Evolutionary conservation across 2,113 vertebrate species (phyloP).

Genomic region (Gobius niger): DNA sequence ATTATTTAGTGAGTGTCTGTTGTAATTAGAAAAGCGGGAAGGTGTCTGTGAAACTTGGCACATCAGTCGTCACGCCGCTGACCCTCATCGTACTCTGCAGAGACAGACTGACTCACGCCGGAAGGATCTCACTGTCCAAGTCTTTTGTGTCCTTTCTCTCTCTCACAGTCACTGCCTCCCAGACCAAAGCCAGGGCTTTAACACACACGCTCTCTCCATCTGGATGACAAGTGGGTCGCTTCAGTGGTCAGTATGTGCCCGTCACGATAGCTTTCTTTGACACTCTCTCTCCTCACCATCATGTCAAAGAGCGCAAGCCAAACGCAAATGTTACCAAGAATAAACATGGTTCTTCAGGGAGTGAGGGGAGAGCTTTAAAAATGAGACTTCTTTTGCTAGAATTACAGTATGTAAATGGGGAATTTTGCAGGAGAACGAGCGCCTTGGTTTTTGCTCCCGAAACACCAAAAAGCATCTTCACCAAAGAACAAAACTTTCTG

Average conservation of each 20-base stretch:
- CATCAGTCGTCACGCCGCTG: constrained; percentile 22
- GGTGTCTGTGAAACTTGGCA: constrained; percentile 25
- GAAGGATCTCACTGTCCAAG: constrained; percentile 38
- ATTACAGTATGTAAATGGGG: no score
- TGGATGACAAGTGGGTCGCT: constrained; percentile 46
- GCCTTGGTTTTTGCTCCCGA: no score
- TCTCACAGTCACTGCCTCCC: constrained; percentile 26
- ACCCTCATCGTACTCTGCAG: constrained; percentile 19
- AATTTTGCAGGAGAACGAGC: no score
- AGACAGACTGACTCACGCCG: constrained; percentile 44
- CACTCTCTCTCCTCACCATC: neutral
- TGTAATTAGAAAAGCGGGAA: constrained; percentile 14
- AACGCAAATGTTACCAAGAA: neutral
- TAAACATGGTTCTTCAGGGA: neutral
- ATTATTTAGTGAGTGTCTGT: neutral
- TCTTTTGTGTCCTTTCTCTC: constrained; percentile 31
- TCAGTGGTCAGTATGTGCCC: constrained; percentile 47
- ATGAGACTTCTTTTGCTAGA: no score
- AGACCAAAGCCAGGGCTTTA: constrained; percentile 33
- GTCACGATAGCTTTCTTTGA: constrained; percentile 21
- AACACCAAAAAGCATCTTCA: no score
- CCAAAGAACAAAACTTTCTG: no score
- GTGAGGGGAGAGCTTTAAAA: no score
- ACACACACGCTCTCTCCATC: constrained; percentile 38
- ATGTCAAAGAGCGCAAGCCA: neutral